Base-by-base conservation (phyloP, 2,888 invertebrate species). In the Agelastica alni region DNA sequence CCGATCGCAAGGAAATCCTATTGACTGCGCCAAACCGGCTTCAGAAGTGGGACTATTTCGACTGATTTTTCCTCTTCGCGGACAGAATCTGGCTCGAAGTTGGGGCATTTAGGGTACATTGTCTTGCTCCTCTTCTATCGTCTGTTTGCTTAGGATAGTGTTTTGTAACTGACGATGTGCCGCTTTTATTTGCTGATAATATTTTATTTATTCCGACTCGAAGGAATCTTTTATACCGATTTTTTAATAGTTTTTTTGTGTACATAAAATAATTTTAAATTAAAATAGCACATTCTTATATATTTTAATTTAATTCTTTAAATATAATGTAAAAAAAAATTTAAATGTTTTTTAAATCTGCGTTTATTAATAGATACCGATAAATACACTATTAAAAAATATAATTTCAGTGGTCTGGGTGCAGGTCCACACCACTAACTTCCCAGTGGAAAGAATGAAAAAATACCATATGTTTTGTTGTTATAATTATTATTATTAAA, bases 101-200 rank as follows among this genome's bases (percentile, higher is more conserved):
- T 45, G 52, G 48, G 45, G 52, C 62, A 63, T 65, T 64, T 65
- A n/a, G n/a, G n/a, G n/a, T n/a, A 63, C 62, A 63, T 65, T 65
- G 53, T 54, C 59, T 46, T 60, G 56, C 52, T 59, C 52, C 51
- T 51, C 37, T 49, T 54, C 61, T 60, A 60, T 52, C 56, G 48
- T 46, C 60, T 61, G 60, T 64, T 64, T 64, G 55, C 62, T 58
- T 55, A 59, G 60, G 62, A 58, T 60, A 51, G 58, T 58, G 57
- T 62, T 53, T 58, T 55, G 58, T 52, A 52, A 26, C 39, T 42
- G 54, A 37, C 54, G 54, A 58, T 58, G 49, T 28, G 48, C 54
- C 58, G 52, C 13, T 37, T 45, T 41, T 58, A 58, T 58, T 58
- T 53, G 55, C 37, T 32, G 46, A 58, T 58, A 48, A 55, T 55